Conservation (phyloP, 1,140 invertebrate genomes). For the Cyclina sinensis region DNA sequence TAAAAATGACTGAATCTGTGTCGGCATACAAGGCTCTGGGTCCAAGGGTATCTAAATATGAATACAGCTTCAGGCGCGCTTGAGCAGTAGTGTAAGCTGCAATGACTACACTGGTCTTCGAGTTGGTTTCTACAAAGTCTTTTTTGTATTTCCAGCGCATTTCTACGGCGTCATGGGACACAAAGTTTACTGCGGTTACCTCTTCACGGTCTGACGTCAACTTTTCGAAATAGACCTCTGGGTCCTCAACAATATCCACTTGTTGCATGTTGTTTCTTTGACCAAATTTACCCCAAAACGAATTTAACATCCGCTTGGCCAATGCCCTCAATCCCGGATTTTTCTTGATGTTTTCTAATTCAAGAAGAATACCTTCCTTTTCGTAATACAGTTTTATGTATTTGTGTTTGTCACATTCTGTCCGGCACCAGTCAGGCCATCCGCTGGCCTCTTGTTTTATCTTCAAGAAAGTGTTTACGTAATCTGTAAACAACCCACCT, state of each 20-base stretch:
- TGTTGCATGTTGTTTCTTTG: not conserved
- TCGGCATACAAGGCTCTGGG: constrained; percentile 84
- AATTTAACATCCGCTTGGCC: constrained; percentile 72
- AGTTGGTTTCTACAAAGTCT: not conserved
- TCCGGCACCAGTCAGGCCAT: constrained; percentile 62
- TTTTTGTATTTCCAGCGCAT: not conserved
- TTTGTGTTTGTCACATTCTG: constrained; percentile 40
- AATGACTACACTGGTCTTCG: constrained; percentile 82
- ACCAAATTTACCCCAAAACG: constrained; percentile 40
- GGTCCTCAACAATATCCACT: not conserved
- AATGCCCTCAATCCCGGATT: constrained; percentile 80
- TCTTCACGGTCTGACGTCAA: constrained; percentile 62
- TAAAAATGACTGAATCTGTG: constrained; percentile 85
- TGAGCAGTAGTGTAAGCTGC: constrained; percentile 73
- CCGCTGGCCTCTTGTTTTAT: constrained; percentile 71
- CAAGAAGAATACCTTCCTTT: constrained; percentile 83
- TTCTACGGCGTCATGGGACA: constrained; percentile 15
- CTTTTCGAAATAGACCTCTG: constrained; percentile 74
- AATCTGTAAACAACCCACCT: constrained; percentile 57
- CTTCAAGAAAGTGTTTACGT: constrained; percentile 8
- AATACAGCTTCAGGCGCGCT: constrained; percentile 82
- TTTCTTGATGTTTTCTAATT: constrained; percentile 79
- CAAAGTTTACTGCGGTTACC: constrained; percentile 22
- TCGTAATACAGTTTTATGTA: constrained; percentile 74
- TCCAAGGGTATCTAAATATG: constrained; percentile 79